Evolutionary conservation across 2,113 vertebrate species (phyloP).

Genomic region (Eptesicus fuscus): DNA sequence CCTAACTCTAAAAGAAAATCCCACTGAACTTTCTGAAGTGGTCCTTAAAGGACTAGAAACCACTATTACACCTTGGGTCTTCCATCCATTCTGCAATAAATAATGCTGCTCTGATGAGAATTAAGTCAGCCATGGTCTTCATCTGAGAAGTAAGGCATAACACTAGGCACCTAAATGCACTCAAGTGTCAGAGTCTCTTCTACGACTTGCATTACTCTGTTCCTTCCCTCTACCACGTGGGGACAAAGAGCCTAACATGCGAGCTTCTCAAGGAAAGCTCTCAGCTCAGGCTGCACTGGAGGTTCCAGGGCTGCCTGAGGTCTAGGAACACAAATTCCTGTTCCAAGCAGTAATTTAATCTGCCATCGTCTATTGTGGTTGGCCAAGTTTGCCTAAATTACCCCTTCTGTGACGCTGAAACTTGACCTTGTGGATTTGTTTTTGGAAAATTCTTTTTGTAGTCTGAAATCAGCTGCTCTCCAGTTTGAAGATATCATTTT

Average conservation of each 20-base stretch:
- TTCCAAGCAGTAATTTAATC: slow-evolving; percentile 51
- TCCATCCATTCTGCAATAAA: background rate
- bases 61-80: background rate
- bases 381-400: slow-evolving; percentile 45
- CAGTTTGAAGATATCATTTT: slow-evolving; percentile 37
- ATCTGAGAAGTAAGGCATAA: background rate
- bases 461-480: slow-evolving; percentile 42
- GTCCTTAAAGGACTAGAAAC: background rate
- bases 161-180: background rate
- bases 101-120: background rate
- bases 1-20: background rate
- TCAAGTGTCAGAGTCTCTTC: background rate
- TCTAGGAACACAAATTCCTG: slow-evolving; percentile 6
- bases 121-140: background rate
- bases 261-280: background rate
- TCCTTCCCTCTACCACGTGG: background rate
- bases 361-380: slow-evolving; percentile 40
- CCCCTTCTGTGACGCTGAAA: slow-evolving; percentile 49
- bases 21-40: background rate
- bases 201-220: background rate
- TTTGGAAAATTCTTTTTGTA: slow-evolving; percentile 60
- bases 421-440: slow-evolving; percentile 47
- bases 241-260: background rate
- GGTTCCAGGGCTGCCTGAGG: background rate
- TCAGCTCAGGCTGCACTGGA: background rate